Base-by-base conservation (phyloP, 2,113 vertebrate genomes). In the Otolemur garnettii region DNA sequence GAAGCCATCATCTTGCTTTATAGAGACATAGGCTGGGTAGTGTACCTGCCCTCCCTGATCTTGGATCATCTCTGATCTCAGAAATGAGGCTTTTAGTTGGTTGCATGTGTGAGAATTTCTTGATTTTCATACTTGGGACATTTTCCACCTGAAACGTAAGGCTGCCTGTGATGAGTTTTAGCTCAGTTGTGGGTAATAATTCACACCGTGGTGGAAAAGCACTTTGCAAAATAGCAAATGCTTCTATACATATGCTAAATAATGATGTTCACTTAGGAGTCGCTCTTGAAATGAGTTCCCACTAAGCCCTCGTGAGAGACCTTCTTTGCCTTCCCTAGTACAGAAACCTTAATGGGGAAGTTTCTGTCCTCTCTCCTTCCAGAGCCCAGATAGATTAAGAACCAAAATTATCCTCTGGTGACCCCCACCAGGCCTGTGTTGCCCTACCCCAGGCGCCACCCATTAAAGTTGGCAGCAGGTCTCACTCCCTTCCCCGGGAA, bases 141-240 rank as follows among this genome's bases (percentile, higher is more conserved):
- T 82, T 95, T 68, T 82, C 86, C 19, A 1, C 89, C 88, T 35
- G 35, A 68, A 93, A 60, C 6, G 0, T 87, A 62, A 80, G 89
- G 82, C 86, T 90, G 0, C 92, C 2, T 79, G 69, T 80, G 95
- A 84, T 71, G 94, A 68, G 79, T 74, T 97, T 93, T 1, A 0
- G 82, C 88, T 77, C 62, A 4, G 74, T 84, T 62, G 94, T 87
- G 87, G 93, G 87, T 82, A 84, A 53, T 94, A 74, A 95, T 80
- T 91, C 86, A 95, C 69, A 26, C 9, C 2, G 78, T 59, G 94
- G 94, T 81, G 93, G 88, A 59, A 95, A 96, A 96, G 96, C 94
- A 89, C 96, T 97, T 96, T 97, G 96, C 92, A 59, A 17, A 94
- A 75, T 80, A 87, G 94, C 68, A 93, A 89, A 24, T 24, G 95